phyloP scores from a whole-genome alignment of 1,140 invertebrate species.

The Subanguina moxae region DNA sequence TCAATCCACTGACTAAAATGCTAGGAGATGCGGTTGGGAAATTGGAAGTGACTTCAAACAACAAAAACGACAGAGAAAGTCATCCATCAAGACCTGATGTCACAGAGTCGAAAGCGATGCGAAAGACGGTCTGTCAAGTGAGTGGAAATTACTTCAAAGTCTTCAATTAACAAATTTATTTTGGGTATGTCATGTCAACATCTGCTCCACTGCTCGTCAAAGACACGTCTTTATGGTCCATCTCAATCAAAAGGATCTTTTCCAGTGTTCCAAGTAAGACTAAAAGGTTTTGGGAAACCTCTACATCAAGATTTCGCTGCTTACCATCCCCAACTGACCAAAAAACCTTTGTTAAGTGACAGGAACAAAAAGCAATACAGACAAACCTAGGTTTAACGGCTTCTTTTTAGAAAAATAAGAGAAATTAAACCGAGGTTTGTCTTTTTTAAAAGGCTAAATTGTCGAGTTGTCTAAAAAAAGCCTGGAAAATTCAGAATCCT shows the following conservation, averaged over 20 bases:
- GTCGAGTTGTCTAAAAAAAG: too few species aligned
- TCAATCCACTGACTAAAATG: not conserved
- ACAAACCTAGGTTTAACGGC: too few species aligned
- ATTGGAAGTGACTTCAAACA: not conserved
- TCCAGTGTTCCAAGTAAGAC: constrained; percentile 29
- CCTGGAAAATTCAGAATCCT: too few species aligned
- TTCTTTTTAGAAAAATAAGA: too few species aligned
- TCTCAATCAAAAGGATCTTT: constrained; percentile 43
- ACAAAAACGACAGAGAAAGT: not conserved
- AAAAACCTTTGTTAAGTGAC: too few species aligned
- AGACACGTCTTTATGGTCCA: constrained; percentile 52
- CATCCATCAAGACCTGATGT: not conserved
- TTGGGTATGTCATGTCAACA: constrained; percentile 42
- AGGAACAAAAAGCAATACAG: too few species aligned
- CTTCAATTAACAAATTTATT: constrained; percentile 1
- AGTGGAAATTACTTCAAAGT: constrained; percentile 13
- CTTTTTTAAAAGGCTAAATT: too few species aligned
- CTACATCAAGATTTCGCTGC: too few species aligned
- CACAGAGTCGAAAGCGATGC: constrained; percentile 32
- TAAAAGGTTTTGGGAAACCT: too few species aligned
- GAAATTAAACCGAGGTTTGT: too few species aligned
- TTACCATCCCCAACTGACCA: too few species aligned
- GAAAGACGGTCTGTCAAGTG: constrained; percentile 33
- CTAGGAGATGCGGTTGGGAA: not conserved
- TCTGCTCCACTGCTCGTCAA: constrained; percentile 46